Percentiles rank a stretch among this genome's conserved stretches.
These are phyloP conservation scores for Synanthedon vespiformis DNA, from an alignment of 2,888 invertebrate species.

Conservation along the genomic window DNA sequence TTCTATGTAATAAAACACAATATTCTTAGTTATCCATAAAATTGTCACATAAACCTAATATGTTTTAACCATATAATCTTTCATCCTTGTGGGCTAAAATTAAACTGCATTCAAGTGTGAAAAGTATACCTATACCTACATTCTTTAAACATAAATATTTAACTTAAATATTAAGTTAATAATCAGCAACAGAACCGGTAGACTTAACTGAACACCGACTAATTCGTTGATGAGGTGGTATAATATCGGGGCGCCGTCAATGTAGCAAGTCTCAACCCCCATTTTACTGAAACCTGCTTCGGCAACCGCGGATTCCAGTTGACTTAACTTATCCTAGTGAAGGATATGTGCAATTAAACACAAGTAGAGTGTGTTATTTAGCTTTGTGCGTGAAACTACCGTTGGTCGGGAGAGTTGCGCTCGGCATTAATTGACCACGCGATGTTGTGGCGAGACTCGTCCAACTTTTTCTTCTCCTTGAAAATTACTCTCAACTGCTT, in stretches of 20 bases:
- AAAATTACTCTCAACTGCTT: constrained; percentile 71
- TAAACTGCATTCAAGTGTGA: no score
- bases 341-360: constrained; percentile 54
- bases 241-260: background rate
- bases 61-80: no score
- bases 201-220: background rate
- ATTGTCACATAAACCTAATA: no score
- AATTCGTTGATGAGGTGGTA: background rate
- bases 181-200: no score
- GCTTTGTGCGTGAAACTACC: constrained; percentile 31
- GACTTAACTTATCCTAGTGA: constrained; percentile 36
- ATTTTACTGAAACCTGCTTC: constrained; percentile 9
- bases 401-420: constrained; percentile 25
- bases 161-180: no score
- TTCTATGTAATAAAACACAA: no score
- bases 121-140: no score
- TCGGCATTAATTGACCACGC: constrained; percentile 68
- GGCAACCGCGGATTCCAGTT: constrained; percentile 21
- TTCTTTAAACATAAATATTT: no score
- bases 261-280: background rate
- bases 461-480: constrained; percentile 62
- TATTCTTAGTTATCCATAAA: no score
- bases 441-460: constrained; percentile 55
- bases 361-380: constrained; percentile 38
- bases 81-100: no score